phyloP scores from a whole-genome alignment of 2,113 vertebrate species.

The Cariama cristata region DNA sequence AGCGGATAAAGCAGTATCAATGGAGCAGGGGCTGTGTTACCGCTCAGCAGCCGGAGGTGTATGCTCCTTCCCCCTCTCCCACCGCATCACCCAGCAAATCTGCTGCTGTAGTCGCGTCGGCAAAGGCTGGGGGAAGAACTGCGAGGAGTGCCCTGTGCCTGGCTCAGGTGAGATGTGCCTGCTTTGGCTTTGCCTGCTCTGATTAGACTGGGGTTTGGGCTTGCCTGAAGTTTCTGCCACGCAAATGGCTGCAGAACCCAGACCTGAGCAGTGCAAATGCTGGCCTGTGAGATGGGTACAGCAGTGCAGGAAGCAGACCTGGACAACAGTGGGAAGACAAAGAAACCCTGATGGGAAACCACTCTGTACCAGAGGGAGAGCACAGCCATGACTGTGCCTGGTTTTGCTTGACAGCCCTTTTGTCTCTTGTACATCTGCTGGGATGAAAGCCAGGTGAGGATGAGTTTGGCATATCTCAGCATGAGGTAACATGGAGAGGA shows the following conservation, averaged over 20 bases:
- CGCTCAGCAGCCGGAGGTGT: slow-evolving; percentile 76
- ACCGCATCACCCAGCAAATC: slow-evolving; percentile 95
- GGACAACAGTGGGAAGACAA: not conserved
- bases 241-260: not conserved
- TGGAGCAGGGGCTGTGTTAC: slow-evolving; percentile 86
- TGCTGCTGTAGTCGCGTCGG: slow-evolving; percentile 98
- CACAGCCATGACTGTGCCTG: not conserved
- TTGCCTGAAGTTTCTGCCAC: not conserved
- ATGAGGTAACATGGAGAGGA: not conserved
- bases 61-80: slow-evolving; percentile 89
- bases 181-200: not conserved
- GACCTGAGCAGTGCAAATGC: not conserved
- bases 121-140: slow-evolving; percentile 91
- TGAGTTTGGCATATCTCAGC: not conserved
- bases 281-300: not conserved
- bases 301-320: not conserved
- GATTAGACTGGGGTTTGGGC: not conserved
- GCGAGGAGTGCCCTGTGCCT: slow-evolving; percentile 86
- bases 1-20: slow-evolving; percentile 93
- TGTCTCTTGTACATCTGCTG: not conserved
- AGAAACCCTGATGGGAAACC: not conserved
- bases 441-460: not conserved
- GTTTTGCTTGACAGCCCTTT: not conserved
- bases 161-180: slow-evolving; percentile 82
- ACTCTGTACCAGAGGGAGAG: not conserved